A percentile compares a stretch with the other conserved stretches of the same genome.
Conservation (phyloP, 1,140 invertebrate genomes). For the Mesaphorura yosii region DNA sequence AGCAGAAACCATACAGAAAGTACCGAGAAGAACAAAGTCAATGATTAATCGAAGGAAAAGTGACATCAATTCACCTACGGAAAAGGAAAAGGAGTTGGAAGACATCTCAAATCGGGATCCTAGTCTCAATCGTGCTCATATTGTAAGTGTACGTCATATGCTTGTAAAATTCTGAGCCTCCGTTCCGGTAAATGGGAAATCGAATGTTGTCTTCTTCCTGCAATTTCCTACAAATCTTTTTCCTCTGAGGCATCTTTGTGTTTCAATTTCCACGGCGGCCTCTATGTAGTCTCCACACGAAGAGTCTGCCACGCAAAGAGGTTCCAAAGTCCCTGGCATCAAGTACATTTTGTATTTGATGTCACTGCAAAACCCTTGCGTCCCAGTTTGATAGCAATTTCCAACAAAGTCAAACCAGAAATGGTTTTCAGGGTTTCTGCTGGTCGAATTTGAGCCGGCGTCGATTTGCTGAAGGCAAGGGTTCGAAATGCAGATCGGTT, state of each 20-base stretch:
- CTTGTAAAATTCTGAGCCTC: background rate
- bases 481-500: background rate
- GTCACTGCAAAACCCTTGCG: background rate
- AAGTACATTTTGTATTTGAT: background rate
- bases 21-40: slow-evolving; percentile 9
- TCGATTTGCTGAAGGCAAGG: background rate
- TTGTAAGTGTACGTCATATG: background rate
- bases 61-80: background rate
- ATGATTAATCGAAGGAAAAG: slow-evolving; percentile 17
- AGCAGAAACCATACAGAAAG: too few relatives aligned
- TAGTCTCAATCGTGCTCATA: slow-evolving; percentile 37
- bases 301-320: background rate
- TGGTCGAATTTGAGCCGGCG: too few relatives aligned
- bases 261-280: background rate
- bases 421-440: background rate
- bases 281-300: background rate
- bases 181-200: too few relatives aligned
- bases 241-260: background rate
- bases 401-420: background rate
- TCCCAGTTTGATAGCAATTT: background rate
- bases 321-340: background rate
- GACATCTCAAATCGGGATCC: slow-evolving; percentile 35
- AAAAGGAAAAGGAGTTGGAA: background rate
- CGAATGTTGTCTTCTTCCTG: too few relatives aligned
- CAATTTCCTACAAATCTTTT: background rate